Base-by-base conservation (phyloP, 2,797 vertebrate species). In the Cyclopterus lumpus region DNA sequence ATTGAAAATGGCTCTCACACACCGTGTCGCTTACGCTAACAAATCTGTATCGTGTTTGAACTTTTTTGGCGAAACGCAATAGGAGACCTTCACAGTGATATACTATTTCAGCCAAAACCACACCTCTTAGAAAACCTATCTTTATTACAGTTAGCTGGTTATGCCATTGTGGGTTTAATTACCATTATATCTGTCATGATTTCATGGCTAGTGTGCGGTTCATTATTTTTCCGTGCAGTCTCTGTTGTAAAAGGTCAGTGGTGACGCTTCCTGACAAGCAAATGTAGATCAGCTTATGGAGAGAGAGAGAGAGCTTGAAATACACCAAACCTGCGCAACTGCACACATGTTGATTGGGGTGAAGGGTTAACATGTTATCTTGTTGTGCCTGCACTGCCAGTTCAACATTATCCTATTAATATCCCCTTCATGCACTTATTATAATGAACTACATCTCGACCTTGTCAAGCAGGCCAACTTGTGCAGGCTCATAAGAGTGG, bases 181-280 rank as follows among this genome's bases (percentile, higher is more conserved):
- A 77, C 67, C 62, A 55, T 90, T 80, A 83, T 83, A 88, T 86
- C 54, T 71, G 69, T 76, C 64, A 48, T 73, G 66, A 86, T 79
- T 86, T 82, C 51, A 65, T 38, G 53, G 66, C 67, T 36, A 12
- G 78, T 4, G 28, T 59, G 2, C 15, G 6, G 67, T 88, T 93
- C 89, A 90, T 92, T 92, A 92, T 89, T 89, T 89, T 89, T 78
- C 81, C 30, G 44, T 54, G 66, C 84, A 80, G 68, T 71, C 69
- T 79, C 28, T 46, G 75, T 57, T 72, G 72, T 70, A 67, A 92
- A 92, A 93, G 92, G 90, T 93, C 90, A 93, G 40, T 3, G 26
- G 26, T 87, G 89, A 89, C 57, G 44, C 77, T 83, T 78, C 28
- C 26, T 75, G 82, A 85, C 77, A 78, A 83, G 77, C 46, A 78